Conservation (phyloP, 2,888 invertebrate species). For the Hybos culiciformis region DNA sequence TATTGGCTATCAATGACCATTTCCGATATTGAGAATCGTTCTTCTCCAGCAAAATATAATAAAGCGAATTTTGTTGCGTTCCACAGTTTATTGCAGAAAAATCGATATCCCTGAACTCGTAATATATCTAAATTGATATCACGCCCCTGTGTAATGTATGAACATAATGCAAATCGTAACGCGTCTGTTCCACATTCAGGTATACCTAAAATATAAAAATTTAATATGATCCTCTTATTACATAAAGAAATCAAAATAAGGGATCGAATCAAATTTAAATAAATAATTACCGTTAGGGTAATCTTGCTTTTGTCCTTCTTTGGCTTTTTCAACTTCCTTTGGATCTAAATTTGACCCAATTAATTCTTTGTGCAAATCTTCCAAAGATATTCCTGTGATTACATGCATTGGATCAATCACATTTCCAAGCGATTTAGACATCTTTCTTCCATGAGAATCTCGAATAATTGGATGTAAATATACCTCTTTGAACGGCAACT, state of each 20-base stretch:
- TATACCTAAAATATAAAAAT: too few species aligned
- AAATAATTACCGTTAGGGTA: slow-evolving; percentile 81
- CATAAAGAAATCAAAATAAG: too few species aligned
- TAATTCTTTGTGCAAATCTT: slow-evolving; percentile 63
- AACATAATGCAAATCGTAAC: slow-evolving; percentile 68
- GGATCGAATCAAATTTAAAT: too few species aligned
- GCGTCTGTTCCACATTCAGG: slow-evolving; percentile 69
- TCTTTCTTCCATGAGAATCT: slow-evolving; percentile 96
- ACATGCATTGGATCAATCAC: slow-evolving; percentile 96
- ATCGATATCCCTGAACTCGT: slow-evolving; percentile 84
- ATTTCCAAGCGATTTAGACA: slow-evolving; percentile 98
- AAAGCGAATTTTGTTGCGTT: slow-evolving; percentile 92
- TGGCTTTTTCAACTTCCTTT: slow-evolving; percentile 64
- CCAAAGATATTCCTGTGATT: slow-evolving; percentile 70
- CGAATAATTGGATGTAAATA: slow-evolving; percentile 94
- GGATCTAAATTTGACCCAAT: slow-evolving; percentile 70
- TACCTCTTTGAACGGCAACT: slow-evolving; percentile 84
- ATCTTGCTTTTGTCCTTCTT: slow-evolving; percentile 58
- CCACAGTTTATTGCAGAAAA: slow-evolving; percentile 99
- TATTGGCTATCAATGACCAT: slow-evolving; percentile 36
- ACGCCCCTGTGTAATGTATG: slow-evolving; percentile 76
- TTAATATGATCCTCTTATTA: too few species aligned
- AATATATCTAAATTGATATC: slow-evolving; percentile 94
- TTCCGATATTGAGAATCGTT: slow-evolving; percentile 36
- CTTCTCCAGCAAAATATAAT: slow-evolving; percentile 48